These are phyloP conservation scores for Archivesica marissinica DNA, from an alignment of 1,140 invertebrate genomes.

Conservation along the genomic window DNA sequence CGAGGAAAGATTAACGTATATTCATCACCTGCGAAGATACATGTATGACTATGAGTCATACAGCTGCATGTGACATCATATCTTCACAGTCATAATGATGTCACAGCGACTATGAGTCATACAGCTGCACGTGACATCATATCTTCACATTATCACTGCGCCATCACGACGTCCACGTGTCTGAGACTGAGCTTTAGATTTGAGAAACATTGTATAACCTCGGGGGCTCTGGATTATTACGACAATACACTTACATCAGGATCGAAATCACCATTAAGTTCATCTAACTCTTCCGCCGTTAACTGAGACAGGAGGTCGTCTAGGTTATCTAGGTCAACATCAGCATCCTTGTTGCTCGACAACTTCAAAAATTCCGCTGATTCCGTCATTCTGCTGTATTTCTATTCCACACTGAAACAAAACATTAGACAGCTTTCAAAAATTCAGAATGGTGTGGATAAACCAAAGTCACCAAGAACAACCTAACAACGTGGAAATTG, in stretches of 20 bases:
- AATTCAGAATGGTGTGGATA: not conserved
- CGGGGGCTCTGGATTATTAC: too few species aligned
- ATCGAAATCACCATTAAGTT: conserved; percentile 99
- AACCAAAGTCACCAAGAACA: not conserved
- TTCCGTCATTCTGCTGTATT: conserved; percentile 33
- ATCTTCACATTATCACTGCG: too few species aligned
- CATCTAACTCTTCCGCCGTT: conserved; percentile 97
- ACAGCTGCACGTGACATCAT: too few species aligned
- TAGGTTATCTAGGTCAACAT: conserved; percentile 93
- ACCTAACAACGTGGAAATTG: not conserved
- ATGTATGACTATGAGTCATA: too few species aligned
- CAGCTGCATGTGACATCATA: too few species aligned
- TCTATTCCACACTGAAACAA: not conserved
- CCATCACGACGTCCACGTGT: too few species aligned
- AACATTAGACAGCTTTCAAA: not conserved
- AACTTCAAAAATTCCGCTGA: conserved; percentile 46
- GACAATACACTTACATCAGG: conserved; percentile 97
- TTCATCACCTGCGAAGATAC: too few species aligned
- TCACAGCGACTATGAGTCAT: too few species aligned
- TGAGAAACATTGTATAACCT: too few species aligned
- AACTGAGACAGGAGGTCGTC: conserved; percentile 97
- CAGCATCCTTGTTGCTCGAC: conserved; percentile 64
- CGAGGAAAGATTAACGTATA: too few species aligned
- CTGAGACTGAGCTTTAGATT: too few species aligned
- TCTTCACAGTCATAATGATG: too few species aligned